Evolutionary conservation across 2,888 invertebrate species (phyloP).

Genomic region (Caenorhabditis sp.): DNA sequence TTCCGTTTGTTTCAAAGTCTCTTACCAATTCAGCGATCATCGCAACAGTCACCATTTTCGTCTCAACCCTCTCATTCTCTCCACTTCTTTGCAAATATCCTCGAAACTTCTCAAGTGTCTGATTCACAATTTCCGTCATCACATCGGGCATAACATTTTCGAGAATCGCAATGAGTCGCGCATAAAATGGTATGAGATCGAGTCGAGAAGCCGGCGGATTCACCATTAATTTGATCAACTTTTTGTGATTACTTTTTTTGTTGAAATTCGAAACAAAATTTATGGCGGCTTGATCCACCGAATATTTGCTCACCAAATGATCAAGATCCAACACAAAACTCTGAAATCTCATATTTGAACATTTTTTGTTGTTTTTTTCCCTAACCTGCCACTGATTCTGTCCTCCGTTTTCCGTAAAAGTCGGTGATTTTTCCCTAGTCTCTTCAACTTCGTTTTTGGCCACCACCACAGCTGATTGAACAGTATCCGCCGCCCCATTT

Average conservation of each 20-base stretch:
- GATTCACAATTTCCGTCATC: constrained; percentile 42
- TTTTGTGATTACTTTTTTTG: constrained; percentile 52
- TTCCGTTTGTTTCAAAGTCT: too few species aligned
- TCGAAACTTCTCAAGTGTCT: constrained; percentile 36
- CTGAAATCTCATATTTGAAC: constrained; percentile 16
- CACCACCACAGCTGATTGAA: neutral
- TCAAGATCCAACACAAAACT: constrained; percentile 54
- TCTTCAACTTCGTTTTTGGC: neutral
- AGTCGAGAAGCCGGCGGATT: constrained; percentile 45
- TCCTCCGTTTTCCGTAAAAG: neutral
- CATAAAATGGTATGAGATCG: constrained; percentile 66
- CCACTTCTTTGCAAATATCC: constrained; percentile 19
- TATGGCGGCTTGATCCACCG: constrained; percentile 60
- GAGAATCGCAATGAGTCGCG: constrained; percentile 62
- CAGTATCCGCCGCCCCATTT: constrained; percentile 7
- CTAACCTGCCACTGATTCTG: constrained; percentile 3
- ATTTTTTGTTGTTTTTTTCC: constrained; percentile 1
- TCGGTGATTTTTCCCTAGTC: neutral
- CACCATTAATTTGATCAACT: constrained; percentile 54
- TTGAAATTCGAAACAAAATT: constrained; percentile 60
- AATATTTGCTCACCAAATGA: constrained; percentile 62
- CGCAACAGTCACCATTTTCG: constrained; percentile 32
- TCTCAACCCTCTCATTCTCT: neutral
- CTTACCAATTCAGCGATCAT: constrained; percentile 63
- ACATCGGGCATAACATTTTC: constrained; percentile 62